A percentile compares a stretch with the other conserved stretches of the same genome.
Conservation (phyloP, 2,113 vertebrate genomes). For the Anas platyrhynchos region DNA sequence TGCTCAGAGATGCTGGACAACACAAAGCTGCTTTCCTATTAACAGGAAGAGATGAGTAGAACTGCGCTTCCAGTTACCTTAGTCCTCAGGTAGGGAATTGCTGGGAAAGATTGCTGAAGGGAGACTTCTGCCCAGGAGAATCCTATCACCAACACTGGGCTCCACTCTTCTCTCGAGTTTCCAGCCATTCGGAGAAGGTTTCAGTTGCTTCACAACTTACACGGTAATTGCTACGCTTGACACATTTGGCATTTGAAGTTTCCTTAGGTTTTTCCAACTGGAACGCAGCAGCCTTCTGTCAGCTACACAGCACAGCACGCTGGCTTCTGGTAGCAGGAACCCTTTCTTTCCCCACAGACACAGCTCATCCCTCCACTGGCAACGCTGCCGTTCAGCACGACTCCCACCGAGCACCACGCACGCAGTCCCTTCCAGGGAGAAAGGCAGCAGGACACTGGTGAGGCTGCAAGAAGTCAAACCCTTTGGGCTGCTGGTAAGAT, state of each 20-base stretch:
- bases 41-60: neutral
- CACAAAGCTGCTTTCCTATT: neutral
- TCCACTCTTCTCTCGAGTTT: neutral
- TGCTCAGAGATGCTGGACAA: neutral
- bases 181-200: neutral
- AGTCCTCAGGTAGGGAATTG: neutral
- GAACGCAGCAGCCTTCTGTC: neutral
- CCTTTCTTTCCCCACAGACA: neutral
- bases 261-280: neutral
- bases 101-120: neutral
- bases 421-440: neutral
- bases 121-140: neutral
- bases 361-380: neutral
- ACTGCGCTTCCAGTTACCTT: neutral
- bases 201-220: neutral
- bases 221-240: neutral
- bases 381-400: rapidly evolving
- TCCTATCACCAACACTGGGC: neutral
- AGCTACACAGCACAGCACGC: neutral
- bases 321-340: neutral
- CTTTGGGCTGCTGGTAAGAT: neutral
- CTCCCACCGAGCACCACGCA: neutral
- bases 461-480: neutral
- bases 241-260: neutral
- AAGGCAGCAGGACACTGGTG: neutral